phyloP scores from a whole-genome alignment of 2,797 vertebrate species.

The Sciaenops ocellatus region DNA sequence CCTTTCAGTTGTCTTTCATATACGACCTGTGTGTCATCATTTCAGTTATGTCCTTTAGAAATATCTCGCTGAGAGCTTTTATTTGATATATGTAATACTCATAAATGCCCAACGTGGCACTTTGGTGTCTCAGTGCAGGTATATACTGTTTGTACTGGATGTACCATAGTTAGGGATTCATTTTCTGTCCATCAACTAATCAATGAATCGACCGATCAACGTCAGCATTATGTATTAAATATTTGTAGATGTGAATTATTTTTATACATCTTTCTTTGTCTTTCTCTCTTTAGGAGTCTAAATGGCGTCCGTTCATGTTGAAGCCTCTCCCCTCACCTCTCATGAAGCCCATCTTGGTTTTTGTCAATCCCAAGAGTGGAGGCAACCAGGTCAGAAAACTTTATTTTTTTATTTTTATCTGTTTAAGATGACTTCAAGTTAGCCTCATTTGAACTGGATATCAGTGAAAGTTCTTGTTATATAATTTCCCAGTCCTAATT shows the following conservation, averaged over 20 bases:
- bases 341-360: constrained; percentile 98
- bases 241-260: neutral
- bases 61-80: too few relatives aligned
- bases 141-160: too few relatives aligned
- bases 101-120: too few relatives aligned
- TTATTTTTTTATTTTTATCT: neutral
- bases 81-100: too few relatives aligned
- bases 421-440: neutral
- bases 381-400: constrained; percentile 92
- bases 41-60: too few relatives aligned
- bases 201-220: neutral
- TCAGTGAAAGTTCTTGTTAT: too few relatives aligned
- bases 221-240: neutral
- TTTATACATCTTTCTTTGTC: neutral
- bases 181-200: too few relatives aligned
- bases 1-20: too few relatives aligned
- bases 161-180: too few relatives aligned
- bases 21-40: too few relatives aligned
- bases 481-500: too few relatives aligned
- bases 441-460: neutral
- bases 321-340: constrained; percentile 97
- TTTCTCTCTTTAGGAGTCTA: constrained; percentile 88
- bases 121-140: too few relatives aligned
- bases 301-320: constrained; percentile 96
- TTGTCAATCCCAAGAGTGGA: constrained; percentile 98